Evolutionary conservation across 2,888 invertebrate genomes (phyloP).

Genomic region (Campoplex nolae): DNA sequence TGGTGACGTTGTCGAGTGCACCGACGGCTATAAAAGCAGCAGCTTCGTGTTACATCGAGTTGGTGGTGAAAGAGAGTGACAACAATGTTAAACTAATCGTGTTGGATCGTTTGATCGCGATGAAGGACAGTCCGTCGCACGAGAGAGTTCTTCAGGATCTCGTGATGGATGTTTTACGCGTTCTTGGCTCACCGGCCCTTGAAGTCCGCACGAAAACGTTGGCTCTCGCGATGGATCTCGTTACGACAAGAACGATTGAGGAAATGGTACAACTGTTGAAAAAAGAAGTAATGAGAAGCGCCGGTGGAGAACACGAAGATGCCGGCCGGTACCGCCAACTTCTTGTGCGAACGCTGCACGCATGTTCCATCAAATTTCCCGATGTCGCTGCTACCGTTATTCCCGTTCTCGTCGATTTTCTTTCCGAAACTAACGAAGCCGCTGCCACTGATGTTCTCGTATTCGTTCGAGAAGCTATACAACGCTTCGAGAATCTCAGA

Average conservation of each 20-base stretch:
- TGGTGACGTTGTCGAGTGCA: constrained; percentile 98
- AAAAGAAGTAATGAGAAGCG: constrained; percentile 96
- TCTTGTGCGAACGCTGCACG: constrained; percentile 96
- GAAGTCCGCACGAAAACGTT: constrained; percentile 96
- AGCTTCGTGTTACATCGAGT: constrained; percentile 98
- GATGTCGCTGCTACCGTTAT: constrained; percentile 97
- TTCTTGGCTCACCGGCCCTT: constrained; percentile 93
- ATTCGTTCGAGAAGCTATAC: constrained; percentile 98
- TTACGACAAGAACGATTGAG: constrained; percentile 96
- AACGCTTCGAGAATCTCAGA: constrained; percentile 93
- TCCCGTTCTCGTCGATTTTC: constrained; percentile 97
- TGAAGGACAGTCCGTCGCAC: constrained; percentile 93
- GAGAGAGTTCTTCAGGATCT: constrained; percentile 95
- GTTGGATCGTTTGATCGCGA: constrained; percentile 94
- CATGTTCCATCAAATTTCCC: constrained; percentile 97
- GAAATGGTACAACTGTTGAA: constrained; percentile 97
- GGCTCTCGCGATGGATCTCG: constrained; percentile 94
- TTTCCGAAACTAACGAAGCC: constrained; percentile 94
- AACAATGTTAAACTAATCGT: constrained; percentile 99
- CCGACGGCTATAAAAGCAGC: constrained; percentile 99
- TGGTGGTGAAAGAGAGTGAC: constrained; percentile 99
- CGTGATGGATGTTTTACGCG: constrained; percentile 99
- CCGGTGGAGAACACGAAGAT: constrained; percentile 96
- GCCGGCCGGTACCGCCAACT: constrained; percentile 98
- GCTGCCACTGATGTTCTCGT: constrained; percentile 97